phyloP scores from a whole-genome alignment of 2,888 invertebrate species.

The Drosophila anomelani region DNA sequence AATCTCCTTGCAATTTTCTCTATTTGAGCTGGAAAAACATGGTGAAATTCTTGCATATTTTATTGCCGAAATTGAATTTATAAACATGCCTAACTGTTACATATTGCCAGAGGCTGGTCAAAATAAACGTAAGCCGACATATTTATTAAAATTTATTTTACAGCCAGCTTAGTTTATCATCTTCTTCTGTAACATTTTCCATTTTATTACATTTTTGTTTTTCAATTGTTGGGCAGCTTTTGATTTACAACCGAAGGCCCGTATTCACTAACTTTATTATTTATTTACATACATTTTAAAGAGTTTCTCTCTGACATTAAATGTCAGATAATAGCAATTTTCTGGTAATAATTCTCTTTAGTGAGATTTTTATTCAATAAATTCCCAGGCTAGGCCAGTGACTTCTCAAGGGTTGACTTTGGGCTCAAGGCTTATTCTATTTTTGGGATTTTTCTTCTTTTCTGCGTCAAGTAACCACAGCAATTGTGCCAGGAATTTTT shows the following conservation, averaged over 20 bases:
- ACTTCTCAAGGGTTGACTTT: slow-evolving; percentile 6
- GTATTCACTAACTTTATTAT: slow-evolving; percentile 1
- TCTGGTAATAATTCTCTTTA: slow-evolving; percentile 6
- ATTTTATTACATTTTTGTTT: slow-evolving; percentile 18
- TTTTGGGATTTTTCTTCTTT: slow-evolving; percentile 16
- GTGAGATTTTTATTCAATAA: not conserved
- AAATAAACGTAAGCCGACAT: slow-evolving; percentile 15
- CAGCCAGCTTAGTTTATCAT: slow-evolving; percentile 7
- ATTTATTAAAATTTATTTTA: slow-evolving; percentile 26
- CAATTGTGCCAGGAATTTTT: slow-evolving; percentile 55
- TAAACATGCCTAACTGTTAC: slow-evolving; percentile 9
- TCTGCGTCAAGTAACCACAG: slow-evolving; percentile 17
- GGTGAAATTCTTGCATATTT: not conserved
- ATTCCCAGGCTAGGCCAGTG: not conserved
- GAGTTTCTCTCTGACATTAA: not conserved
- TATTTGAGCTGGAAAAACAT: slow-evolving; percentile 1
- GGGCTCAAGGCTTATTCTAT: slow-evolving; percentile 13
- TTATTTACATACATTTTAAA: slow-evolving; percentile 15
- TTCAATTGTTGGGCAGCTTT: slow-evolving; percentile 5
- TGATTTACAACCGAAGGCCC: slow-evolving; percentile 21
- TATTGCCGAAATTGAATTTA: slow-evolving; percentile 13
- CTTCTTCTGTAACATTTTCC: not conserved
- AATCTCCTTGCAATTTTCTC: not conserved
- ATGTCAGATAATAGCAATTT: slow-evolving; percentile 14
- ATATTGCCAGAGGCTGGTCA: slow-evolving; percentile 12